Evolutionary conservation across 2,797 vertebrate species (phyloP).

Genomic region (Cynodonichthys magdalenae): DNA sequence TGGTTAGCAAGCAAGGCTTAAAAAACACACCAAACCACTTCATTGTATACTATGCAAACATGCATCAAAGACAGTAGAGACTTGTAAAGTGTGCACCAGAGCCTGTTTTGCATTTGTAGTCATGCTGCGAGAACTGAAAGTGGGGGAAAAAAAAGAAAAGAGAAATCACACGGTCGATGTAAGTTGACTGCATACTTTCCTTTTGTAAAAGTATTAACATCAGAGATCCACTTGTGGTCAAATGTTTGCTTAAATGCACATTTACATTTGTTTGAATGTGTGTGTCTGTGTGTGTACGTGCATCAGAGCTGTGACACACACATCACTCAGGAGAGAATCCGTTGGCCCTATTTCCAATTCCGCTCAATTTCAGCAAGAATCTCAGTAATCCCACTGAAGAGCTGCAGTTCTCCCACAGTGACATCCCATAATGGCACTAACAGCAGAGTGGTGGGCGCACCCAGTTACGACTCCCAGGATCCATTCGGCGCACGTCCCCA

Average conservation of each 20-base stretch:
- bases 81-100: slow-evolving; percentile 18
- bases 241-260: slow-evolving; percentile 58
- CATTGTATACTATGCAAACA: slow-evolving; percentile 63
- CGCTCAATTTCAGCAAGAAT: slow-evolving; percentile 79
- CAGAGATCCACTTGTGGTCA: slow-evolving; percentile 44
- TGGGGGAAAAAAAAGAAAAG: slow-evolving; percentile 9
- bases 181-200: slow-evolving; percentile 26
- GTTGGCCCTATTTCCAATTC: slow-evolving; percentile 76
- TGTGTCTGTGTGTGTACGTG: slow-evolving; percentile 12
- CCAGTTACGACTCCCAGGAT: slow-evolving; percentile 73
- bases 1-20: slow-evolving; percentile 51
- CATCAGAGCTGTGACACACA: slow-evolving; percentile 5
- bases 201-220: slow-evolving; percentile 14
- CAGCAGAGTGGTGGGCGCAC: slow-evolving; percentile 75
- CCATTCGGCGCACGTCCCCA: slow-evolving; percentile 73
- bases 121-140: slow-evolving; percentile 24
- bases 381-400: slow-evolving; percentile 82
- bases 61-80: slow-evolving; percentile 21
- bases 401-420: slow-evolving; percentile 77
- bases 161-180: slow-evolving; percentile 11
- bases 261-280: slow-evolving; percentile 58
- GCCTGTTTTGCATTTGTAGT: slow-evolving; percentile 57
- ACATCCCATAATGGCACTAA: slow-evolving; percentile 83
- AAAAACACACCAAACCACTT: slow-evolving; percentile 48
- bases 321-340: slow-evolving; percentile 64